A percentile compares a stretch with the other conserved stretches of the same genome.
Conservation (phyloP, 2,797 vertebrate species). For the Chelon auratus region DNA sequence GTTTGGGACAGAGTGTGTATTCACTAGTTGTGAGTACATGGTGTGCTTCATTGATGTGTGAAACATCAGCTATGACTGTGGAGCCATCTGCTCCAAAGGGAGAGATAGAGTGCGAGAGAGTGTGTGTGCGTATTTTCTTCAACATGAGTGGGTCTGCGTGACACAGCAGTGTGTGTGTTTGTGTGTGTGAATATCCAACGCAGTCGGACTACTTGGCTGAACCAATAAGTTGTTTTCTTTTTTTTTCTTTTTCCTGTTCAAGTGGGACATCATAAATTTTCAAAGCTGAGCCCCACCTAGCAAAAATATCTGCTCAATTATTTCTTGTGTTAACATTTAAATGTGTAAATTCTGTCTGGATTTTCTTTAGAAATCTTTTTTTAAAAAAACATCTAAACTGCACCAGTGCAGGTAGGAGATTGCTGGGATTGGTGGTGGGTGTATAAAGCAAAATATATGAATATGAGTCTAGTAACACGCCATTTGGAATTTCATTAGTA, state of each 20-base stretch:
- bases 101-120: constrained; percentile 45
- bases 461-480: too few species aligned
- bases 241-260: constrained; percentile 7
- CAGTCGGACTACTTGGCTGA: constrained; percentile 29
- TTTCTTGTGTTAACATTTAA: too few species aligned
- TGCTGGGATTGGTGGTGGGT: too few species aligned
- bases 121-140: constrained; percentile 17
- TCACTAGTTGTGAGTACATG: constrained; percentile 68
- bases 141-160: constrained; percentile 35
- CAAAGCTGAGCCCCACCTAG: not conserved
- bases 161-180: constrained; percentile 16
- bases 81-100: constrained; percentile 76
- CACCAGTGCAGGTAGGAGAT: too few species aligned
- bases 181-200: constrained; percentile 26
- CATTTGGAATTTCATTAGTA: too few species aligned
- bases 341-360: too few species aligned
- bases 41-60: constrained; percentile 79
- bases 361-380: too few species aligned
- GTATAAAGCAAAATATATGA: too few species aligned
- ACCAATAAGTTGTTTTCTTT: constrained; percentile 19
- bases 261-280: constrained; percentile 33
- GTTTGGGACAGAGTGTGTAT: constrained; percentile 30
- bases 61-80: constrained; percentile 82
- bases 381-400: too few species aligned
- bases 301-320: not conserved